Evolutionary conservation across 1,140 invertebrate genomes (phyloP).

Genomic region (Calycopis cecrops): DNA sequence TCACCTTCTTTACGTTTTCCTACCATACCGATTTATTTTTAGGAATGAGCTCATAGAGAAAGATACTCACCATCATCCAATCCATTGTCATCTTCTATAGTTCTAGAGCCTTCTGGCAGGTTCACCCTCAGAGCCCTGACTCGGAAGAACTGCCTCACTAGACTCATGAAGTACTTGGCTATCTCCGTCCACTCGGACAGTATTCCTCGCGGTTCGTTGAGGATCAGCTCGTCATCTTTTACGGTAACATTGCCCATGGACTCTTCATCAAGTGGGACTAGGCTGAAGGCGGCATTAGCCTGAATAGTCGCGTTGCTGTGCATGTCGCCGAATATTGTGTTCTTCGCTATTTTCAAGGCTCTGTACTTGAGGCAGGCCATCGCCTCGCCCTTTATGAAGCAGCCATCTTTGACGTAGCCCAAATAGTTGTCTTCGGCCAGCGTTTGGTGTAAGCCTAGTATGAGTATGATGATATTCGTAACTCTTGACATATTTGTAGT

Average conservation of each 20-base stretch:
- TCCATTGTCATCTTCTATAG: constrained; percentile 50
- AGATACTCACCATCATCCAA: constrained; percentile 43
- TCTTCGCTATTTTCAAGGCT: constrained; percentile 60
- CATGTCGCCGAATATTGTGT: constrained; percentile 54
- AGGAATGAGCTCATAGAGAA: background rate
- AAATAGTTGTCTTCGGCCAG: constrained; percentile 52
- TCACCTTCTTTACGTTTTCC: too few species aligned
- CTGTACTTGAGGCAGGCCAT: constrained; percentile 63
- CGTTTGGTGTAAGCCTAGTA: constrained; percentile 13
- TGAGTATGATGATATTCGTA: background rate
- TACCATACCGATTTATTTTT: background rate
- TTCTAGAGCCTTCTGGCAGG: constrained; percentile 55
- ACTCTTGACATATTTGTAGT: too few species aligned
- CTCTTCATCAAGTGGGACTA: constrained; percentile 54
- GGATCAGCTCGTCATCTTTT: constrained; percentile 36
- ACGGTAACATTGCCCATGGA: constrained; percentile 36
- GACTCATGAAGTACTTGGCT: constrained; percentile 56
- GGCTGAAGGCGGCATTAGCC: constrained; percentile 52
- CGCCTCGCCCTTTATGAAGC: constrained; percentile 55
- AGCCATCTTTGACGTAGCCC: constrained; percentile 57
- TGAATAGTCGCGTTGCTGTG: constrained; percentile 51
- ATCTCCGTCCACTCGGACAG: constrained; percentile 62
- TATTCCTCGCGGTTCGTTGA: constrained; percentile 44
- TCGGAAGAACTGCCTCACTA: constrained; percentile 57
- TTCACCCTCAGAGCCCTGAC: constrained; percentile 55